Conservation (phyloP, 2,888 invertebrate species). For the Andrena praecox region DNA sequence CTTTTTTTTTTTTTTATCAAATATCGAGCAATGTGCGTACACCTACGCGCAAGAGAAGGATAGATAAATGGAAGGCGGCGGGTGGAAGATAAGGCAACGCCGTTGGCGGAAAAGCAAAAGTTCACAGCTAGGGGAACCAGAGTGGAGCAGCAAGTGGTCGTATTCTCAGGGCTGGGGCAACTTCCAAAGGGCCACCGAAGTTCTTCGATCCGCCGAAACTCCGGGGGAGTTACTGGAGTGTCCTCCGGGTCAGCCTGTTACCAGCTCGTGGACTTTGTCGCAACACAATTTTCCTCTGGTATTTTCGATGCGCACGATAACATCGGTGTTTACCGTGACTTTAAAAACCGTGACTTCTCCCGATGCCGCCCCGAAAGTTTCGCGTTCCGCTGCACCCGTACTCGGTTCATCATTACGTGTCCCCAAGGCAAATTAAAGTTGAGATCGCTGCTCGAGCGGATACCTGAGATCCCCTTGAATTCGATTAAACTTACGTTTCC, state of each 20-base stretch:
- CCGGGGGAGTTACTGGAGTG: conserved; percentile 56
- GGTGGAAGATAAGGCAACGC: conserved; percentile 58
- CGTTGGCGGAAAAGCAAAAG: conserved; percentile 65
- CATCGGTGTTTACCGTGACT: conserved; percentile 28
- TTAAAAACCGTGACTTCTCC: not conserved
- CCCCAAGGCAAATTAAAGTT: no score
- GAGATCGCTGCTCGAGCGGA: no score
- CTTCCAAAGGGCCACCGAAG: conserved; percentile 64
- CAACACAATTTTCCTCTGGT: conserved; percentile 62
- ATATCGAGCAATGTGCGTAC: not conserved
- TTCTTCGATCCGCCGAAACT: conserved; percentile 67
- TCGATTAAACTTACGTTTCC: conserved; percentile 1
- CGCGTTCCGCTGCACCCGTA: not conserved
- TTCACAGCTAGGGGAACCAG: conserved; percentile 56
- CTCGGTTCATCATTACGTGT: no score
- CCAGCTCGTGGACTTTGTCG: conserved; percentile 60
- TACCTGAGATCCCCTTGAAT: not conserved
- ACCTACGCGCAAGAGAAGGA: conserved; percentile 1
- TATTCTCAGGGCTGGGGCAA: conserved; percentile 65
- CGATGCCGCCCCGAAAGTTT: not conserved
- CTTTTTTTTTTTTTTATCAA: not conserved
- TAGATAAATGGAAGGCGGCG: conserved; percentile 35
- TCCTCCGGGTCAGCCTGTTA: conserved; percentile 64
- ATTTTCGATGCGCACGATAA: conserved; percentile 44
- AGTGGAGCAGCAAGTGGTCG: conserved; percentile 71